phyloP scores from a whole-genome alignment of 1,140 invertebrate genomes.

The Pseudomyrmex cubaensis region DNA sequence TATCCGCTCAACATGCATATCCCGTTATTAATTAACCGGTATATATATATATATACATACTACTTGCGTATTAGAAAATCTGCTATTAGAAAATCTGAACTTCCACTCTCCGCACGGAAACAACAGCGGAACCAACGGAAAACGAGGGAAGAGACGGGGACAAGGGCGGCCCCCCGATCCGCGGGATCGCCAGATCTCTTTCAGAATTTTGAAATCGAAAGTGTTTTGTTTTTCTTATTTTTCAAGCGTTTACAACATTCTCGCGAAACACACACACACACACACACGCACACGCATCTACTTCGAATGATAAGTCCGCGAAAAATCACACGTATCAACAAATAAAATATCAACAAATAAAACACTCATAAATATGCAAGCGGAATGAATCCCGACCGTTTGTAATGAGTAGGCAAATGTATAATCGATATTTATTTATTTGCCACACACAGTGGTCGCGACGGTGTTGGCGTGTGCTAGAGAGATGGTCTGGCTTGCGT shows the following conservation, averaged over 20 bases:
- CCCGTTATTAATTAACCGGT: conserved; percentile 33
- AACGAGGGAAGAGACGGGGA: conserved; percentile 2
- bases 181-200: conserved; percentile 30
- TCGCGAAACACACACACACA: too few species aligned
- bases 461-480: background rate
- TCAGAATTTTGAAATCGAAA: too few species aligned
- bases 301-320: background rate
- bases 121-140: conserved; percentile 30
- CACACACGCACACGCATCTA: background rate
- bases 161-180: conserved; percentile 1
- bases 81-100: conserved; percentile 61
- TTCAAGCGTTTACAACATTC: too few species aligned
- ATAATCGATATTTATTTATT: conserved; percentile 18
- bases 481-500: background rate
- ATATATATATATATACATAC: too few species aligned
- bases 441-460: background rate
- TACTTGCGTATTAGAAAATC: conserved; percentile 68
- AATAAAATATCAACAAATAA: background rate
- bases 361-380: background rate
- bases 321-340: background rate
- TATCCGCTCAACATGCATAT: conserved; percentile 23
- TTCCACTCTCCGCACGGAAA: conserved; percentile 11
- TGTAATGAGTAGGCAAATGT: conserved; percentile 10
- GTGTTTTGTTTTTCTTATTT: too few species aligned
- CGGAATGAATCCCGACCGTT: background rate